Conservation (phyloP, 2,888 invertebrate genomes). For the Lasius fuliginosus region DNA sequence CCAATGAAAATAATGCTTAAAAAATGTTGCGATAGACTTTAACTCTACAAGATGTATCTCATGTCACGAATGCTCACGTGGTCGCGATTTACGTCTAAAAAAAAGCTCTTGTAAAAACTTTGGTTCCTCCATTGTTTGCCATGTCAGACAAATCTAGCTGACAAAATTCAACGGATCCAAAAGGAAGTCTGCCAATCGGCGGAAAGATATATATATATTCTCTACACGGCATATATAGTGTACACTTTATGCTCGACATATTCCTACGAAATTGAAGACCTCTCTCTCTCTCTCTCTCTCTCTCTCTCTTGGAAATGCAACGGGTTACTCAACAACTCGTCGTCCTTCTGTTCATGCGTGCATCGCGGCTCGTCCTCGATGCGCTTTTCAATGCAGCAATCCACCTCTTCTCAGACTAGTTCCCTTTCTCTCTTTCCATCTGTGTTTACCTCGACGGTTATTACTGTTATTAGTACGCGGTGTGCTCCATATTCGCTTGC, state of each 20-base stretch:
- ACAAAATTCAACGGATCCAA: conserved; percentile 1
- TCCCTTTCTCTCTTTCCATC: neutral
- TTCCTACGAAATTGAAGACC: conserved; percentile 60
- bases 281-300: conserved; percentile 41
- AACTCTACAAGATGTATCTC: neutral
- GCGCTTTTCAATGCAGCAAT: neutral
- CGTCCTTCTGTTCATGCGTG: conserved; percentile 53
- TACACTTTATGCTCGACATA: conserved; percentile 74
- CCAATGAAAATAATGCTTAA: too few relatives aligned
- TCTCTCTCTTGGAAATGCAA: conserved; percentile 48
- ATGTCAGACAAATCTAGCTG: neutral
- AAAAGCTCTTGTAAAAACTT: neutral
- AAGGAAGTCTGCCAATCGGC: neutral
- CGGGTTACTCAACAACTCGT: conserved; percentile 50
- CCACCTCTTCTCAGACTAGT: neutral
- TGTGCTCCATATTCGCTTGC: neutral
- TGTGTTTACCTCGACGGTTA: conserved; percentile 6
- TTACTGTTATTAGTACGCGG: neutral
- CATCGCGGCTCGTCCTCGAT: conserved; percentile 49
- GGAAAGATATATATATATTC: neutral
- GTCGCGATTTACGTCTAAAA: neutral
- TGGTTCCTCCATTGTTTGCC: neutral
- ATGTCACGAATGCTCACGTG: neutral
- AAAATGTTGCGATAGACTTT: too few relatives aligned
- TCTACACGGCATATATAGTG: conserved; percentile 32